Conservation (phyloP, 2,888 invertebrate genomes). For the Protonemura montana region DNA sequence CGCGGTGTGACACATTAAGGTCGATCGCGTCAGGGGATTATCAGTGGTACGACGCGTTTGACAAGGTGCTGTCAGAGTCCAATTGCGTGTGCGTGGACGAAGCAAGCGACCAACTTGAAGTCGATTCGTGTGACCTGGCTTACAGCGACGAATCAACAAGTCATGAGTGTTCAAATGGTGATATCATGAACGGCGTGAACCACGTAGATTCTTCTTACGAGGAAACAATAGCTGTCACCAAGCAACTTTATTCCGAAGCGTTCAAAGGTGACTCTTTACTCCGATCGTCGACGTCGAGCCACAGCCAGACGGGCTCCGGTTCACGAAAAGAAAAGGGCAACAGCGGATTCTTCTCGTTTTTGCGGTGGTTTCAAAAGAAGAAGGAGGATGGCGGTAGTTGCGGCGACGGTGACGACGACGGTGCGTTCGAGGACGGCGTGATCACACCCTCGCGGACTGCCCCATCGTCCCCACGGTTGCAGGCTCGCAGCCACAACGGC, state of each 20-base stretch:
- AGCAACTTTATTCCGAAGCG: slow-evolving; percentile 39
- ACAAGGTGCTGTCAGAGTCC: slow-evolving; percentile 19
- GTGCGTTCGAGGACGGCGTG: slow-evolving; percentile 40
- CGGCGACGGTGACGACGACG: slow-evolving; percentile 41
- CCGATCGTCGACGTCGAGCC: slow-evolving; percentile 33
- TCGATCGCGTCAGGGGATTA: slow-evolving; percentile 48
- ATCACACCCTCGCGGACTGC: slow-evolving; percentile 23
- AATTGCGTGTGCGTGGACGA: slow-evolving; percentile 12
- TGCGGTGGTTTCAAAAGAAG: slow-evolving; percentile 76
- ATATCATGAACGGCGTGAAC: slow-evolving; percentile 45
- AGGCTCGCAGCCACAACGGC: slow-evolving; percentile 56
- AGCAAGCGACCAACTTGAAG: background rate
- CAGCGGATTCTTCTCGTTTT: slow-evolving; percentile 68
- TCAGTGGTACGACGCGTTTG: slow-evolving; percentile 50
- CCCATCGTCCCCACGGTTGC: slow-evolving; percentile 50
- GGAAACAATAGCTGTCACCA: slow-evolving; percentile 43
- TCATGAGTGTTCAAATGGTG: slow-evolving; percentile 38
- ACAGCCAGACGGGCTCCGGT: slow-evolving; percentile 46
- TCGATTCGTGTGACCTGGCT: slow-evolving; percentile 40
- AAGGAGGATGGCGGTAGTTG: slow-evolving; percentile 54
- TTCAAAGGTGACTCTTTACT: background rate
- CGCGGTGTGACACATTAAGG: slow-evolving; percentile 31
- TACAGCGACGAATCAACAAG: background rate
- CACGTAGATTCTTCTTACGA: slow-evolving; percentile 45
- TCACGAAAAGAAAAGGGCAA: slow-evolving; percentile 48